Conservation (phyloP, 2,888 invertebrate species). For the Pyrochroa serraticornis region DNA sequence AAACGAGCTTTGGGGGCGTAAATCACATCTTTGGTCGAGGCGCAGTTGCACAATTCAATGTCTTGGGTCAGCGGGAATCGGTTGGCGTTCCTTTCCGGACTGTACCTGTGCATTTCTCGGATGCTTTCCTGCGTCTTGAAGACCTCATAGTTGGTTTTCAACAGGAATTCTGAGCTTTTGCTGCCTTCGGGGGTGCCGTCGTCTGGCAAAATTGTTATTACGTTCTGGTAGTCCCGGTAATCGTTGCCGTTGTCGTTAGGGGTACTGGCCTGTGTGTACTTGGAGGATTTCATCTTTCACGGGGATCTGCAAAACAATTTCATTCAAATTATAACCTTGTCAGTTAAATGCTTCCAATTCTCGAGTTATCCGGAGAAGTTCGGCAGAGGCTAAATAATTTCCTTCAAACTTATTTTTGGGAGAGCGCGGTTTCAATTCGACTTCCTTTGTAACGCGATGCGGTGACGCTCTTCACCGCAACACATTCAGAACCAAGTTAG, state of each 20-base stretch:
- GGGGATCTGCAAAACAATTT: neutral
- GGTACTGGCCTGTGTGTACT: constrained; percentile 53
- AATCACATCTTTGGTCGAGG: constrained; percentile 42
- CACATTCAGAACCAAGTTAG: too few species aligned
- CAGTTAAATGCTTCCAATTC: too few species aligned
- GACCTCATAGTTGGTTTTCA: constrained; percentile 42
- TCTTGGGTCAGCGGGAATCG: constrained; percentile 41
- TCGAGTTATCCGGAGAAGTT: too few species aligned
- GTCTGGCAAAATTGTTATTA: constrained; percentile 45
- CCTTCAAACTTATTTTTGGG: too few species aligned
- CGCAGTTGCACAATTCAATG: constrained; percentile 54
- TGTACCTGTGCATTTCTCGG: constrained; percentile 40
- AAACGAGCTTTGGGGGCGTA: constrained; percentile 43
- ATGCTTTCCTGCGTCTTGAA: constrained; percentile 38
- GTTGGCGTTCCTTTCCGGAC: constrained; percentile 49
- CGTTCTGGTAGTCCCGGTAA: constrained; percentile 51
- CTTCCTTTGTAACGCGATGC: too few species aligned
- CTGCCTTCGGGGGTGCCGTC: constrained; percentile 46
- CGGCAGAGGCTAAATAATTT: too few species aligned
- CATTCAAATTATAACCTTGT: too few species aligned
- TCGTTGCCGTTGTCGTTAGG: constrained; percentile 54
- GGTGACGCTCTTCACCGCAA: too few species aligned
- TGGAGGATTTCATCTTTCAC: constrained; percentile 51
- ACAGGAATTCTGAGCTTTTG: constrained; percentile 50
- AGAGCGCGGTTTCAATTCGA: too few species aligned